Evolutionary conservation across 2,888 invertebrate species (phyloP).

Genomic region (Idaea biselata): DNA sequence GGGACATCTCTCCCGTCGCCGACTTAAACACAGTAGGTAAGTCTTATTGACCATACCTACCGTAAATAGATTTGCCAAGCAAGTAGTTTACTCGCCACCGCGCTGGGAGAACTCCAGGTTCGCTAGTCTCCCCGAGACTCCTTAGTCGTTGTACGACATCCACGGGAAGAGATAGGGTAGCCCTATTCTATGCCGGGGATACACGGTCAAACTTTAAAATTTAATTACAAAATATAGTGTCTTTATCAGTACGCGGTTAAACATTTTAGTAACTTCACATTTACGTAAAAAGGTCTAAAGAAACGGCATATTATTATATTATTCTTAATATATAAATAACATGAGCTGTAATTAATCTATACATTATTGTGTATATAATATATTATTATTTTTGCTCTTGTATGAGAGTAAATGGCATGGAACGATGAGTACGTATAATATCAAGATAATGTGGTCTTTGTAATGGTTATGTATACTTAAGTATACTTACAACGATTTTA

Average conservation of each 20-base stretch:
- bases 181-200: too few species aligned
- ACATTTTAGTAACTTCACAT: not conserved
- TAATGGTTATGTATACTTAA: not conserved
- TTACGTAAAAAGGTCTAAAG: not conserved
- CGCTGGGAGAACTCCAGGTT: too few species aligned
- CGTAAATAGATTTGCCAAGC: too few species aligned
- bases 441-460: not conserved
- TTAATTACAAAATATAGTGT: not conserved
- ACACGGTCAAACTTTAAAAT: not conserved
- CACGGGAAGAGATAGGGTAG: too few species aligned
- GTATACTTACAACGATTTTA: not conserved
- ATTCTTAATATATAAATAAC: not conserved
- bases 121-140: too few species aligned
- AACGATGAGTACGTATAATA: not conserved
- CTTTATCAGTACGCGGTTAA: not conserved
- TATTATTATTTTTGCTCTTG: slow-evolving; percentile 3
- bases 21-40: too few species aligned
- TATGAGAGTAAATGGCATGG: slow-evolving; percentile 16
- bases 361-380: slow-evolving; percentile 12
- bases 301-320: not conserved
- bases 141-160: too few species aligned
- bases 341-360: slow-evolving; percentile 5
- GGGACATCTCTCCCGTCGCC: too few species aligned
- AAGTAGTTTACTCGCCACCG: too few species aligned
- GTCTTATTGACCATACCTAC: too few species aligned